phyloP scores from a whole-genome alignment of 2,113 vertebrate genomes.

The Halcyon senegalensis region DNA sequence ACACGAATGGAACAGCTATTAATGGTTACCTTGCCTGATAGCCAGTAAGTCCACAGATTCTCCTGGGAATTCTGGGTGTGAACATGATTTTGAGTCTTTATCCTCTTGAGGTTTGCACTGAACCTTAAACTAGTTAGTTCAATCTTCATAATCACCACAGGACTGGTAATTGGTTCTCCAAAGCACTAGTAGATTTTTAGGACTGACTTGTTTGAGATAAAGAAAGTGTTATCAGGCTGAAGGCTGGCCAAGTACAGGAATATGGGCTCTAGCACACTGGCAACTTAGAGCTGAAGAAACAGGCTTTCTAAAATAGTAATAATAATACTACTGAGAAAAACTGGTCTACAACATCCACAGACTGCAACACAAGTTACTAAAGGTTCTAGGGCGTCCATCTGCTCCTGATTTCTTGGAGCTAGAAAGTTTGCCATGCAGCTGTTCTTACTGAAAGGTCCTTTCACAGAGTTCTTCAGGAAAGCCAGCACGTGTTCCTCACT shows the following conservation, averaged over 20 bases:
- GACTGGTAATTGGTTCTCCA: background rate
- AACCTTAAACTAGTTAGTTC: background rate
- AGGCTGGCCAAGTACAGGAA: background rate
- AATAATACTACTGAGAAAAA: background rate
- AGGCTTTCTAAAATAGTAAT: background rate
- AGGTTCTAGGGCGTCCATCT: background rate
- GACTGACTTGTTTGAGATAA: background rate
- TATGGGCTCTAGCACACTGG: background rate
- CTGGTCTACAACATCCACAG: background rate
- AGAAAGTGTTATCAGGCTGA: background rate
- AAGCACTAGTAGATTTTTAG: background rate
- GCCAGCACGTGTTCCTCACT: slow-evolving; percentile 14
- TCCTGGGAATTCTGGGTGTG: background rate
- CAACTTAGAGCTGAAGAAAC: background rate
- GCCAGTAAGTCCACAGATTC: background rate
- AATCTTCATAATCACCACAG: background rate
- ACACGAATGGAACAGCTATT: background rate
- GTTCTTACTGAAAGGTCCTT: slow-evolving; percentile 56
- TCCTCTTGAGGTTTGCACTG: background rate
- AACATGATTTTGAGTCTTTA: background rate
- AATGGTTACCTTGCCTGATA: background rate
- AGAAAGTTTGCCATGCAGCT: slow-evolving; percentile 32
- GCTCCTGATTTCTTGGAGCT: slow-evolving; percentile 26
- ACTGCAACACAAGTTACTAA: background rate
- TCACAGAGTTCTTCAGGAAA: slow-evolving; percentile 27